Conservation (phyloP, 2,888 invertebrate species). For the Acronicta alni region DNA sequence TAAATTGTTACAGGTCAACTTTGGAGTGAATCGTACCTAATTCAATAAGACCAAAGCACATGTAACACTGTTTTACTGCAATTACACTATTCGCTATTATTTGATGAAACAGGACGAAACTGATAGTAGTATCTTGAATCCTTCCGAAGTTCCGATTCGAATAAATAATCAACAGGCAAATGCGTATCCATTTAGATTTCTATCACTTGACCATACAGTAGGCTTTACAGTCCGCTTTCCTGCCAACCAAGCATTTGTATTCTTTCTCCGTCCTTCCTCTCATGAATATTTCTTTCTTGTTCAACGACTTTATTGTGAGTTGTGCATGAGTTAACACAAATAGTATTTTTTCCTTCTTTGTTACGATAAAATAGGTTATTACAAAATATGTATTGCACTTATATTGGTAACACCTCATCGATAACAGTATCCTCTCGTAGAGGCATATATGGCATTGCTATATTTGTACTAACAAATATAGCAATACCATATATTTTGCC, state of each 20-base stretch:
- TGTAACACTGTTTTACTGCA: not conserved
- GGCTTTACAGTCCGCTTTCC: conserved; percentile 40
- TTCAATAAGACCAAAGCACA: not conserved
- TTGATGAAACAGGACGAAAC: conserved; percentile 35
- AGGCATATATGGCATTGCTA: too few relatives aligned
- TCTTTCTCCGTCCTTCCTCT: conserved; percentile 37
- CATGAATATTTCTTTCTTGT: conserved; percentile 50
- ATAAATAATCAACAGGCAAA: conserved; percentile 11
- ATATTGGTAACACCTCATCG: conserved; percentile 1
- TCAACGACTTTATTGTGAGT: conserved; percentile 30
- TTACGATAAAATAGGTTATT: not conserved
- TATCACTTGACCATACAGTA: conserved; percentile 20
- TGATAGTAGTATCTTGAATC: conserved; percentile 47
- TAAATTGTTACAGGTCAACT: too few relatives aligned
- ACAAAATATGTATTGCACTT: not conserved
- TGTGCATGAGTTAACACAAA: conserved; percentile 14
- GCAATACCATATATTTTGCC: not conserved
- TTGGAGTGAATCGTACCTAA: too few relatives aligned
- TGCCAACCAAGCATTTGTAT: conserved; percentile 46
- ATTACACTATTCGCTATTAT: conserved; percentile 1
- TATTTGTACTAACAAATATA: not conserved
- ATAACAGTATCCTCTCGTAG: not conserved
- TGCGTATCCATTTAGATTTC: conserved; percentile 24
- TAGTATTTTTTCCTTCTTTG: conserved; percentile 10
- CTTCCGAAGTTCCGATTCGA: conserved; percentile 37